phyloP scores from a whole-genome alignment of 2,888 invertebrate genomes.

The Aricia artaxerxes region DNA sequence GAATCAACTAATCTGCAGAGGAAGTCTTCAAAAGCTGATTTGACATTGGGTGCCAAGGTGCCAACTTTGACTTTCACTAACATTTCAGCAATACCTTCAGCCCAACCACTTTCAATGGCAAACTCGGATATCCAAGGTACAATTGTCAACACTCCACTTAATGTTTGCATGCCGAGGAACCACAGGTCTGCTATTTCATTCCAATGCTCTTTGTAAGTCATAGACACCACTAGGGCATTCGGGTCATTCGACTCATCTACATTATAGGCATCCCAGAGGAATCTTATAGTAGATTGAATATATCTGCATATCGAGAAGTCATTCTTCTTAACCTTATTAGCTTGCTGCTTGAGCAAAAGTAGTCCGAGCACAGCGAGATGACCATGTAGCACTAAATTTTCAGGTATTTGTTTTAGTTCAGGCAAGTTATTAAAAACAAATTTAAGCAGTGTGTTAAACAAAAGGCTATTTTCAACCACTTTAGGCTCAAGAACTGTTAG shows the following conservation, averaged over 20 bases:
- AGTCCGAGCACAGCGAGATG: conserved; percentile 91
- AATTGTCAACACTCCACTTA: conserved; percentile 89
- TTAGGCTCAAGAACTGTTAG: conserved; percentile 93
- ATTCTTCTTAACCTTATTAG: conserved; percentile 90
- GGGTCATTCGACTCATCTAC: conserved; percentile 94
- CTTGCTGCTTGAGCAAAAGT: conserved; percentile 90
- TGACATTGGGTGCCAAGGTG: conserved; percentile 89
- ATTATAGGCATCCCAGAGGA: conserved; percentile 95
- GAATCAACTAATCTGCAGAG: conserved; percentile 91
- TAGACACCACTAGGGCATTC: conserved; percentile 89
- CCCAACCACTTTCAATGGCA: conserved; percentile 96
- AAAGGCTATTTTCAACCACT: conserved; percentile 87
- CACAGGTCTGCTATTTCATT: conserved; percentile 94
- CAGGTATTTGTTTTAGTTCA: conserved; percentile 89
- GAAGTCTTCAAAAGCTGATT: conserved; percentile 95
- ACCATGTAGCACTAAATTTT: conserved; percentile 91
- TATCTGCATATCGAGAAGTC: conserved; percentile 94
- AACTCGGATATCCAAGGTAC: conserved; percentile 95
- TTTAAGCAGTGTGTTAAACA: conserved; percentile 90
- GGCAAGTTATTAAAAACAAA: conserved; percentile 92
- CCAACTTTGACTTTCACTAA: conserved; percentile 91
- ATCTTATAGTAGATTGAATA: conserved; percentile 93
- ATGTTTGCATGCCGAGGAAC: conserved; percentile 97
- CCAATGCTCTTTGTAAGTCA: conserved; percentile 93
- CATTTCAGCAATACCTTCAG: conserved; percentile 91